Percentiles rank a stretch among this genome's conserved stretches.
phyloP scores from a whole-genome alignment of 2,113 vertebrate species.

The Dinomys branickii region DNA sequence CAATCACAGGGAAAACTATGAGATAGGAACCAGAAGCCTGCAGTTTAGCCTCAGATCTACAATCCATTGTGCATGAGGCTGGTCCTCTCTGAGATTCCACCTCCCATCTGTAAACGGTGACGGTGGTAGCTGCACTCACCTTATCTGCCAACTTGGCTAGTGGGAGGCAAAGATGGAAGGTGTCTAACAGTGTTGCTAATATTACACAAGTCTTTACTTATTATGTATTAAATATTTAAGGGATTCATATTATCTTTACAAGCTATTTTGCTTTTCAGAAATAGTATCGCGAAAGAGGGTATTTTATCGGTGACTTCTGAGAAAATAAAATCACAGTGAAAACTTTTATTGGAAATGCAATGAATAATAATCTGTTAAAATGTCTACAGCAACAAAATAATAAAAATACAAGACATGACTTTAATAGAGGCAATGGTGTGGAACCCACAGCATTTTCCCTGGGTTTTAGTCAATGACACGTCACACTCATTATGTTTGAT shows the following conservation, averaged over 20 bases:
- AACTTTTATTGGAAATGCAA: slow-evolving; percentile 67
- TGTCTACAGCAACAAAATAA: slow-evolving; percentile 77
- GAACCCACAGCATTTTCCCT: slow-evolving; percentile 69
- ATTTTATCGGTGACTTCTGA: not conserved
- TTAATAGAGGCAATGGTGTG: slow-evolving; percentile 49
- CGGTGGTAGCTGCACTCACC: not conserved
- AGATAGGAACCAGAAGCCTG: not conserved
- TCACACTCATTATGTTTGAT: slow-evolving; percentile 82
- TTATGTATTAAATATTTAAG: slow-evolving; percentile 51
- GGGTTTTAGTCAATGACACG: slow-evolving; percentile 73
- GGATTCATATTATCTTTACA: slow-evolving; percentile 41
- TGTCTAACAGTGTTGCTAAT: not conserved
- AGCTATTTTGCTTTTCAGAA: not conserved
- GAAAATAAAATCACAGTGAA: slow-evolving; percentile 57
- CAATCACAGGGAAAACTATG: not conserved
- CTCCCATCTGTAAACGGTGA: not conserved
- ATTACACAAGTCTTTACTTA: not conserved
- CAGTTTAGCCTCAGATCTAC: not conserved
- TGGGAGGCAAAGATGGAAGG: not conserved
- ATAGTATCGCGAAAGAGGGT: not conserved
- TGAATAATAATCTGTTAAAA: slow-evolving; percentile 75
- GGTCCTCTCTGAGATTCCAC: not conserved
- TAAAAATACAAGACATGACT: slow-evolving; percentile 68
- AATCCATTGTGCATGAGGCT: not conserved
- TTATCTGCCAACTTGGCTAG: not conserved